Percentiles rank a stretch among this genome's conserved stretches.
Conservation (phyloP, 2,888 invertebrate genomes). For the Xanthia togata region DNA sequence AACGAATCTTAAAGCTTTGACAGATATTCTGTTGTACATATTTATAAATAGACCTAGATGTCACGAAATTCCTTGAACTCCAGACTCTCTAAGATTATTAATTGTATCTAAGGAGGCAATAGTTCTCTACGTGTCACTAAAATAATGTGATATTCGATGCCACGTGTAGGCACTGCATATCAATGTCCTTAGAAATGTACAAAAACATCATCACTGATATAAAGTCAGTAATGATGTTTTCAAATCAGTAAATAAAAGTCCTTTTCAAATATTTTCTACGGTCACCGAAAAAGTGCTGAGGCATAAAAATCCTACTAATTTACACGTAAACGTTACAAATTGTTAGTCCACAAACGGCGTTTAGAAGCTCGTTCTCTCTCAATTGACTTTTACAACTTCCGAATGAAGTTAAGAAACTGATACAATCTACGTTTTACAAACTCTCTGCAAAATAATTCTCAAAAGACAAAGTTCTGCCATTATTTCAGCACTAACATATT, state of each 20-base stretch:
- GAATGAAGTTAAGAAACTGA: conserved; percentile 51
- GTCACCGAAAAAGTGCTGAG: background rate
- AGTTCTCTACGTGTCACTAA: background rate
- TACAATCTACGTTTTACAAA: conserved; percentile 55
- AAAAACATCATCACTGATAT: background rate
- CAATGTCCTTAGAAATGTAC: background rate
- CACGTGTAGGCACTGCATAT: background rate
- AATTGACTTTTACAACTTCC: conserved; percentile 57
- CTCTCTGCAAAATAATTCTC: conserved; percentile 40
- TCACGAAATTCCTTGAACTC: conserved; percentile 5
- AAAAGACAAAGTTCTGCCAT: conserved; percentile 41
- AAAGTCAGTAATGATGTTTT: too few species aligned
- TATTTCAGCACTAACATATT: conserved; percentile 48
- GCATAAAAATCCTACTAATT: conserved; percentile 14
- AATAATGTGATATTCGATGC: background rate
- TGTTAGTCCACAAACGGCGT: conserved; percentile 41
- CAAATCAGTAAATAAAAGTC: background rate
- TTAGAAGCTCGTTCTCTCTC: conserved; percentile 50
- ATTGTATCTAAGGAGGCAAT: background rate
- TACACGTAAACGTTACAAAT: conserved; percentile 38
- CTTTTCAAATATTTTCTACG: conserved; percentile 5
- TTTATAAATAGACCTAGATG: conserved; percentile 1
- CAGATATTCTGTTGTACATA: background rate
- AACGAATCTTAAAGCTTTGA: conserved; percentile 4
- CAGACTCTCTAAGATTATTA: background rate